phyloP scores from a whole-genome alignment of 2,888 invertebrate genomes.

The Kuschelorhynchus macadamiae region DNA sequence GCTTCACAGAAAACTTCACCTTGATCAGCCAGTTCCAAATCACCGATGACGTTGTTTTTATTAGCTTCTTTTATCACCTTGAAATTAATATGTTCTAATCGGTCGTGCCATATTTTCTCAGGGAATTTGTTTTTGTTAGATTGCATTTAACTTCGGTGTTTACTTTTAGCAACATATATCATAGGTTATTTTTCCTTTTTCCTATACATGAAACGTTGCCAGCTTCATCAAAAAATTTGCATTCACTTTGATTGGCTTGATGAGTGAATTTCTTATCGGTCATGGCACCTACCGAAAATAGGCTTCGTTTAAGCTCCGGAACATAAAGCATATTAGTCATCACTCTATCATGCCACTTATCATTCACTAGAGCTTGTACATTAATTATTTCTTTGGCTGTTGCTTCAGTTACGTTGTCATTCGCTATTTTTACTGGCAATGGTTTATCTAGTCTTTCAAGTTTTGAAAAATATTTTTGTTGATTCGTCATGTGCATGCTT shows the following conservation, averaged over 20 bases:
- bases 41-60: too few relatives aligned
- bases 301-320: conserved; percentile 32
- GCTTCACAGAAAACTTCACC: conserved; percentile 28
- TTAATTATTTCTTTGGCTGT: conserved; percentile 26
- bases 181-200: conserved; percentile 34
- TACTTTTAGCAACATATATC: conserved; percentile 36
- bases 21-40: conserved; percentile 1
- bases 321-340: conserved; percentile 37
- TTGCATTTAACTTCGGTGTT: conserved; percentile 26
- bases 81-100: conserved; percentile 27
- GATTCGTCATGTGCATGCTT: conserved; percentile 51
- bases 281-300: conserved; percentile 38
- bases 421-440: conserved; percentile 21
- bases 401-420: conserved; percentile 28
- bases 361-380: conserved; percentile 26
- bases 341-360: conserved; percentile 25
- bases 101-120: conserved; percentile 41
- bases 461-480: conserved; percentile 45
- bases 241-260: conserved; percentile 15
- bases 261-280: conserved; percentile 5
- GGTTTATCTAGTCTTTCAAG: conserved; percentile 10
- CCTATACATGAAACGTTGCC: conserved; percentile 38
- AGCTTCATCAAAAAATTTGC: conserved; percentile 28
- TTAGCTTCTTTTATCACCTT: conserved; percentile 6
- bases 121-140: conserved; percentile 6